Base-by-base conservation (phyloP, 2,797 vertebrate species). In the Enteromius radiatus region DNA sequence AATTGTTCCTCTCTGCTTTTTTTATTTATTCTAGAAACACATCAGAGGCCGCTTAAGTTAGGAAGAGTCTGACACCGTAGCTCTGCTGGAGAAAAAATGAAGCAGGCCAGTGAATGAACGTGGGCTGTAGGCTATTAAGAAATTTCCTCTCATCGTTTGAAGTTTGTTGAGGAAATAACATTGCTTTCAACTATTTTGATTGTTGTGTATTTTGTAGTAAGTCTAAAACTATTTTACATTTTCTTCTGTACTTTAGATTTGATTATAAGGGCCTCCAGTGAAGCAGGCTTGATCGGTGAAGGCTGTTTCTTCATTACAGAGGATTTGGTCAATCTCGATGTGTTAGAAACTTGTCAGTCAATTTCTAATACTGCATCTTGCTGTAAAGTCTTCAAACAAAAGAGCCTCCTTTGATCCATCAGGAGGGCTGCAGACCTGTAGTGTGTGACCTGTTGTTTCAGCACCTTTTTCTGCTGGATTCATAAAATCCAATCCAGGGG, bases 1-100 rank as follows among this genome's bases (percentile, higher is more conserved):
- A 47, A 71, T 31, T 80, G 67, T 80, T 73, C 5, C 31, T 52
- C 26, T 33, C 43, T 7, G 3, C 38, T 41, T 54, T 10, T 1
- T 52, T 81, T 38, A 74, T 64, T 73, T 64, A 36, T 52, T 36
- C 59, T 36, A 41, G 36, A 65, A 81, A 47, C 69, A 65, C 80
- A 49, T 64, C 41, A 74, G 52, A 74, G n/a, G n/a, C 5, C 0
- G 9, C 21, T 11, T 79, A 38, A 52, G 47, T 49, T 49, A 52
- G 12, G 38, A 63, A 63, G 4, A 45, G 36, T 41, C 68, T 73
- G 15, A 79, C 65, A 43, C 21, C 69, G 33, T 69, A 69, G 28
- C 10, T 28, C 23, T 41, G n/a, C 31, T 38, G n/a, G 23, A 1
- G 9, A 41, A 68, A 67, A 38, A 12, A 45, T 17, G 0, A 45